A percentile compares a stretch with the other conserved stretches of the same genome.
phyloP scores from a whole-genome alignment of 92 coral and sea anemone species.

The Palythoa heliodiscus region DNA sequence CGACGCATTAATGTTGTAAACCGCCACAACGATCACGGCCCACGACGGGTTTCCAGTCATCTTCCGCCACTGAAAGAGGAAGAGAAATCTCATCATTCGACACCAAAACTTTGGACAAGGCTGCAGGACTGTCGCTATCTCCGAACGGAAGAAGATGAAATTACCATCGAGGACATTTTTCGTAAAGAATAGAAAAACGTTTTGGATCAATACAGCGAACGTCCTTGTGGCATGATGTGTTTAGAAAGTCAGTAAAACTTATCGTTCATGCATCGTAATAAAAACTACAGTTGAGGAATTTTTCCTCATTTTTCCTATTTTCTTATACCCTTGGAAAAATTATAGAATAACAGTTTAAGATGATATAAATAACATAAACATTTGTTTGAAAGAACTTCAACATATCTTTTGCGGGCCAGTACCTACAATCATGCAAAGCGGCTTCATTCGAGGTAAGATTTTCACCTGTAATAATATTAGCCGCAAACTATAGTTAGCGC shows the following conservation, averaged over 20 bases:
- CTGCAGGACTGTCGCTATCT: conserved; percentile 73
- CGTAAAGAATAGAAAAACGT: conserved; percentile 48
- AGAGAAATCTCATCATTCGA: conserved; percentile 1
- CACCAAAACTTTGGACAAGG: conserved; percentile 55
- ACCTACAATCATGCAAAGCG: too few relatives aligned
- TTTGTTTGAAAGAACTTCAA: too few relatives aligned
- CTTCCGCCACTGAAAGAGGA: conserved; percentile 78
- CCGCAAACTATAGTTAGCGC: too few relatives aligned
- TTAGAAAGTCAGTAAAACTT: background rate
- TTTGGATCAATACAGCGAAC: background rate
- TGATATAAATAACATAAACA: too few relatives aligned
- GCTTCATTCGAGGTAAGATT: too few relatives aligned
- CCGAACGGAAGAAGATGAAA: conserved; percentile 62
- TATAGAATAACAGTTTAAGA: too few relatives aligned
- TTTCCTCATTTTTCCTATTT: too few relatives aligned
- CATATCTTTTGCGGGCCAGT: too few relatives aligned
- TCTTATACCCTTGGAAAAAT: too few relatives aligned
- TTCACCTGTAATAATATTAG: too few relatives aligned
- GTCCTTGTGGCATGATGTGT: background rate
- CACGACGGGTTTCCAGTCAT: conserved; percentile 4
- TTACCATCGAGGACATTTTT: conserved; percentile 77
- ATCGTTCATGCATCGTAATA: background rate
- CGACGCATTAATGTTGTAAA: conserved; percentile 26
- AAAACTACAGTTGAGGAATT: too few relatives aligned
- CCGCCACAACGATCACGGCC: conserved; percentile 1